Conservation (phyloP, 2,888 invertebrate genomes). For the Tuberolachnus salignus region DNA sequence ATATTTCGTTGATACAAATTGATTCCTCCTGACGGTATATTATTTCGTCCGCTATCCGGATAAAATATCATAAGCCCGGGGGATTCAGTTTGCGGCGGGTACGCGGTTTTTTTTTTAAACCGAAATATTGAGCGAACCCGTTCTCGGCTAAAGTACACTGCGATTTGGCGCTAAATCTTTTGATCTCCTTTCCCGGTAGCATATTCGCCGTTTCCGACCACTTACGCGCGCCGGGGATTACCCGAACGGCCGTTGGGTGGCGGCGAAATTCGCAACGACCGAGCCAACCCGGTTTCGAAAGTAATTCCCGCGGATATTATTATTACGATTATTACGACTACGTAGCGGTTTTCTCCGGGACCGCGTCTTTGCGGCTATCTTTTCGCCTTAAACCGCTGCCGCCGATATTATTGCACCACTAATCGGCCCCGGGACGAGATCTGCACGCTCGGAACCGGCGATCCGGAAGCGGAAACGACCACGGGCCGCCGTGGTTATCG, state of each 20-base stretch:
- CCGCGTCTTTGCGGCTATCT: too few species aligned
- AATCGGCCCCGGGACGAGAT: too few species aligned
- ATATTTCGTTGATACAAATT: not conserved
- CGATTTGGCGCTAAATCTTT: constrained; percentile 35
- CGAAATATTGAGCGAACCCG: constrained; percentile 11
- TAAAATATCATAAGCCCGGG: too few species aligned
- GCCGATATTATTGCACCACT: too few species aligned
- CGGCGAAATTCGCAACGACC: constrained; percentile 1
- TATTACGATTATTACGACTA: not conserved
- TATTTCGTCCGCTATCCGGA: not conserved
- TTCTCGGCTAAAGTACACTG: not conserved
- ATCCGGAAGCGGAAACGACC: not conserved
- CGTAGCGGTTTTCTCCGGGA: not conserved
- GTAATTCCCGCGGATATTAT: not conserved
- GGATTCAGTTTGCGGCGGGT: not conserved
- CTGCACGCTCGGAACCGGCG: too few species aligned
- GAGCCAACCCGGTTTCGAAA: not conserved
- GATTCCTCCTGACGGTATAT: not conserved
- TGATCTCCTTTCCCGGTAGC: constrained; percentile 23
- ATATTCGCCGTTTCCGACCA: not conserved
- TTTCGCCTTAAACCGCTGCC: too few species aligned
- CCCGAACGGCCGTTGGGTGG: not conserved
- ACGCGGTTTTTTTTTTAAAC: constrained; percentile 31
- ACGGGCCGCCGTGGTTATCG: not conserved
- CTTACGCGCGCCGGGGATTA: not conserved